Conservation (phyloP, 2,113 vertebrate species). For the Cinclus mexicanus region DNA sequence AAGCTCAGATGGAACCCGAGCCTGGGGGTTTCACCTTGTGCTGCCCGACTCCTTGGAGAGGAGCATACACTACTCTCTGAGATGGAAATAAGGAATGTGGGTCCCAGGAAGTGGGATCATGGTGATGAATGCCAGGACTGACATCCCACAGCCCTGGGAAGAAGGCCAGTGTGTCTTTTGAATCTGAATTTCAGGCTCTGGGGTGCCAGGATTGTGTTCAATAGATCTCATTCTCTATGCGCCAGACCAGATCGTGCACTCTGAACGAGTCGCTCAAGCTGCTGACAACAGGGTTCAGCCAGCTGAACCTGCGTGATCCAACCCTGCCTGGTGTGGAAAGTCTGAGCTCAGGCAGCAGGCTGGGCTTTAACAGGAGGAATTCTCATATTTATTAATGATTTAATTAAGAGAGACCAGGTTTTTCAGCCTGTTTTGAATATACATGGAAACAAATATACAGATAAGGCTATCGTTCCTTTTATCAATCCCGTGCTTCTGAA, state of each 20-base stretch:
- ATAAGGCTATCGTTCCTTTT: background rate
- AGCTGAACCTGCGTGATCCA: constrained; percentile 13
- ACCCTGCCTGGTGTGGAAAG: background rate
- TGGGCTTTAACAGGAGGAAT: constrained; percentile 18
- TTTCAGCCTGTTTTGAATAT: constrained; percentile 19
- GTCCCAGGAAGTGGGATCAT: background rate
- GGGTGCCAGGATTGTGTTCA: background rate
- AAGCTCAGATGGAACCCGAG: background rate
- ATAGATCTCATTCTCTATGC: background rate
- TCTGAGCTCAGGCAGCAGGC: background rate
- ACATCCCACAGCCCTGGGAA: background rate
- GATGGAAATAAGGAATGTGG: background rate
- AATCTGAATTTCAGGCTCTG: background rate
- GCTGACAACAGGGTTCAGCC: constrained; percentile 9
- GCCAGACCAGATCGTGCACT: constrained; percentile 29
- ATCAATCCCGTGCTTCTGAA: background rate
- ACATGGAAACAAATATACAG: constrained; percentile 12
- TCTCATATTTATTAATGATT: constrained; percentile 58
- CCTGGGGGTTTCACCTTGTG: background rate
- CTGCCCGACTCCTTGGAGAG: background rate
- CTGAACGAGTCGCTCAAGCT: background rate
- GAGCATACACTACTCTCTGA: background rate
- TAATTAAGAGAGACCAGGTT: constrained; percentile 25
- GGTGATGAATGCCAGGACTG: background rate
- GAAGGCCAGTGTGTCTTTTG: background rate